These are phyloP conservation scores for Chloromyia formosa DNA, from an alignment of 2,888 invertebrate species.

Conservation along the genomic window DNA sequence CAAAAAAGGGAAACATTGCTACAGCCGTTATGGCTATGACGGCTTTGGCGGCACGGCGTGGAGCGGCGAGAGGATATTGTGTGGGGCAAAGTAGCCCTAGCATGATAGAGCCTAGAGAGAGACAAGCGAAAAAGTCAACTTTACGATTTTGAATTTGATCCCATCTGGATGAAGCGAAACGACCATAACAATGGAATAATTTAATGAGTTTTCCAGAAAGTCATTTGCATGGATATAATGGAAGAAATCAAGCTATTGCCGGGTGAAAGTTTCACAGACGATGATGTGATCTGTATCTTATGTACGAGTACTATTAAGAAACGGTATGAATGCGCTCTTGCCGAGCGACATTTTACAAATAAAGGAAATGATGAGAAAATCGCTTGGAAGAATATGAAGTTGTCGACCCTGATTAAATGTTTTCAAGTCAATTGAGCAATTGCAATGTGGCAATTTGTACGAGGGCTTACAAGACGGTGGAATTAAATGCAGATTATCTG, in stretches of 20 bases:
- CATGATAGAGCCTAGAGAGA: neutral
- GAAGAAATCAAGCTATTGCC: neutral
- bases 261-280: neutral
- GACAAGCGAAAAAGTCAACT: neutral
- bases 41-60: neutral
- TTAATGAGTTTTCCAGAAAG: conserved; percentile 24
- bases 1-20: neutral
- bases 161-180: neutral
- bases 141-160: conserved; percentile 15
- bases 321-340: no score
- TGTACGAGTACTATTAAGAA: neutral
- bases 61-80: no score
- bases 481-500: no score
- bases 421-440: neutral
- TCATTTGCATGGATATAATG: conserved; percentile 24
- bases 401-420: neutral
- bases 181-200: conserved; percentile 25
- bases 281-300: neutral
- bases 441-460: neutral
- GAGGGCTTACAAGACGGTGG: no score
- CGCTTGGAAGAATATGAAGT: conserved; percentile 8
- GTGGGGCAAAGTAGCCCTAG: no score
- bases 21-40: neutral
- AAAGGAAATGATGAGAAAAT: conserved; percentile 6
- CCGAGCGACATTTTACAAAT: neutral